Conservation (phyloP, 1,140 invertebrate genomes). For the Wiebesia pumilae region DNA sequence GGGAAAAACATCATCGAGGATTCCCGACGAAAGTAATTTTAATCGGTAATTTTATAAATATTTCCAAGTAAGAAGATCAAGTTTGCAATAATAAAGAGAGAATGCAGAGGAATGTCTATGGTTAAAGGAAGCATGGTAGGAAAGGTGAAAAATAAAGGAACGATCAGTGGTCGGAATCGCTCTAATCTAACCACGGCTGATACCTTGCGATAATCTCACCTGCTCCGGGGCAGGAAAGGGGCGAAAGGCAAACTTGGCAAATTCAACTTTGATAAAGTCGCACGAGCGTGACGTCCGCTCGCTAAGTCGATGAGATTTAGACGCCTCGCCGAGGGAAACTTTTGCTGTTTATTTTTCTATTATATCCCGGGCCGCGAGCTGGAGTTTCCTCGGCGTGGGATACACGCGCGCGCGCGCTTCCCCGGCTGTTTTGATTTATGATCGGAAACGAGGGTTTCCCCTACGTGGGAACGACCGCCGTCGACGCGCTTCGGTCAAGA, state of each 20-base stretch:
- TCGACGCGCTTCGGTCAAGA: no score
- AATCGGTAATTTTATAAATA: no score
- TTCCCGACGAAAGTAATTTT: no score
- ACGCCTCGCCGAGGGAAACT: constrained; percentile 56
- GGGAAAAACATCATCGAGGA: no score
- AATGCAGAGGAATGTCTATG: no score
- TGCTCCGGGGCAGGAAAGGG: no score
- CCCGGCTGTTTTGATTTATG: constrained; percentile 51
- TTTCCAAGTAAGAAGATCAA: no score
- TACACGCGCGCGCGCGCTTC: no score
- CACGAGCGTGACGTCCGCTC: constrained; percentile 36
- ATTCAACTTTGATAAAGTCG: constrained; percentile 52
- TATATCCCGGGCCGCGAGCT: constrained; percentile 56
- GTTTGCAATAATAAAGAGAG: no score
- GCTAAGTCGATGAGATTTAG: constrained; percentile 59
- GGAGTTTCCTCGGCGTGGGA: constrained; percentile 53
- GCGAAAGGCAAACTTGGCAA: constrained; percentile 34
- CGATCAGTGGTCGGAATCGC: neutral
- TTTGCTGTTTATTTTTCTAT: constrained; percentile 68
- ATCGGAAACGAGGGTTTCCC: constrained; percentile 4
- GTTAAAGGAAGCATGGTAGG: neutral
- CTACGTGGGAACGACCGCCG: neutral
- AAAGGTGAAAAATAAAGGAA: neutral
- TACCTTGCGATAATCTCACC: constrained; percentile 17
- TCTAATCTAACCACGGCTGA: neutral